Evolutionary conservation across 2,797 vertebrate genomes (phyloP).

Genomic region (Cheirogaleus major): DNA sequence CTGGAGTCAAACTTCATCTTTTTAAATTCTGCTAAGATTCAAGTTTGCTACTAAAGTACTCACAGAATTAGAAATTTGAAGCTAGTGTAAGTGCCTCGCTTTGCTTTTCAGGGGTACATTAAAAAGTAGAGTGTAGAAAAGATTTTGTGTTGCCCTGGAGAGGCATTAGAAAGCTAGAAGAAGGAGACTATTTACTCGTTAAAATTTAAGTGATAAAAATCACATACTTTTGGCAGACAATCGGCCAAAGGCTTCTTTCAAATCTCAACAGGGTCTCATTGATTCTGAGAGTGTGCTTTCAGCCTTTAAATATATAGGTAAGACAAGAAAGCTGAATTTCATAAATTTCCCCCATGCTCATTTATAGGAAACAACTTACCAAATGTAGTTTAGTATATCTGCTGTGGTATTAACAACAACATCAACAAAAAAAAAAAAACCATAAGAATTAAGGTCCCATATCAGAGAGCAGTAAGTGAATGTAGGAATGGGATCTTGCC

Average conservation of each 20-base stretch:
- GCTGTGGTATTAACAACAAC: neutral
- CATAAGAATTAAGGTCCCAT: neutral
- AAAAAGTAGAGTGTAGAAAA: conserved; percentile 34
- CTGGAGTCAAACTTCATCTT: neutral
- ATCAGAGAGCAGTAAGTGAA: neutral
- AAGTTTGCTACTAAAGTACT: neutral
- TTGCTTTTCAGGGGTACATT: neutral
- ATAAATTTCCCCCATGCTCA: neutral
- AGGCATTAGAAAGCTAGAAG: neutral
- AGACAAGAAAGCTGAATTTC: conserved; percentile 29
- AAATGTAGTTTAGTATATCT: neutral
- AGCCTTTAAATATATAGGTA: neutral
- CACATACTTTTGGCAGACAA: neutral
- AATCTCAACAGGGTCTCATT: neutral
- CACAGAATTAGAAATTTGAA: conserved; percentile 31
- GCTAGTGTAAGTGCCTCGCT: neutral
- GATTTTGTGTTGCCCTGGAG: neutral
- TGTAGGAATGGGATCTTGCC: neutral
- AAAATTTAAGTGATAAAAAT: conserved; percentile 52
- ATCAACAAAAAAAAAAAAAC: neutral
- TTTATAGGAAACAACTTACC: conserved; percentile 10
- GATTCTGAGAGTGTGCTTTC: neutral
- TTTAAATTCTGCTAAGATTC: conserved; percentile 19
- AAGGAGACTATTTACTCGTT: conserved; percentile 30
- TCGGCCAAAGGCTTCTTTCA: neutral